These are phyloP conservation scores for Hippoglossus hippoglossus DNA, from an alignment of 2,797 vertebrate genomes.

Conservation along the genomic window DNA sequence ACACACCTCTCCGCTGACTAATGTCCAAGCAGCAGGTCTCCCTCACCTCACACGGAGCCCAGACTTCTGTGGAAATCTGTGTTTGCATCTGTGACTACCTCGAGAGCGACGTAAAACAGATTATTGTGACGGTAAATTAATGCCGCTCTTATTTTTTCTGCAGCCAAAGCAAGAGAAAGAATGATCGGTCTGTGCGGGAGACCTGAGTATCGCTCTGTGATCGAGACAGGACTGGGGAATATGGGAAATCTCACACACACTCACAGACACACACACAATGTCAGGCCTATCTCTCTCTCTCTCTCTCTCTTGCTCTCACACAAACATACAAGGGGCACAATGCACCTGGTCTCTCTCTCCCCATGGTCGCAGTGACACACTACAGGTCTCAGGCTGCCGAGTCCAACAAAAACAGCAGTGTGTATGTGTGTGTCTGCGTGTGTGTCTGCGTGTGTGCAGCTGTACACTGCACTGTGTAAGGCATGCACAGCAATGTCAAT, in stretches of 20 bases:
- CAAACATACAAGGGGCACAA: constrained; percentile 64
- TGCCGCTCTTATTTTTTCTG: constrained; percentile 39
- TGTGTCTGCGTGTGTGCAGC: constrained; percentile 35
- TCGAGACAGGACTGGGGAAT: constrained; percentile 42
- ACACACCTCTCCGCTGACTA: constrained; percentile 13
- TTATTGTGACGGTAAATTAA: constrained; percentile 47
- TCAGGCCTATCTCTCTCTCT: constrained; percentile 24
- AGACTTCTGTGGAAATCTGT: neutral
- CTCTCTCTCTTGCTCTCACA: constrained; percentile 35
- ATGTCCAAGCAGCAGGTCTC: neutral
- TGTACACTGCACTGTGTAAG: constrained; percentile 51
- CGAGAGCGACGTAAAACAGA: constrained; percentile 58
- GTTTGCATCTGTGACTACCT: constrained; percentile 17
- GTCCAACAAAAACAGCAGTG: constrained; percentile 76
- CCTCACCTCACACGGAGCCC: neutral
- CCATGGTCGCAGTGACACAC: constrained; percentile 61
- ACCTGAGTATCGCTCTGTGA: constrained; percentile 42
- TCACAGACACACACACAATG: constrained; percentile 49
- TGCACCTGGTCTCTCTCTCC: constrained; percentile 70
- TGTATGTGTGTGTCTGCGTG: constrained; percentile 25
- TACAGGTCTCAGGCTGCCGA: constrained; percentile 68
- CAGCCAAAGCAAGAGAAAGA: constrained; percentile 42
- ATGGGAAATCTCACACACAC: constrained; percentile 41
- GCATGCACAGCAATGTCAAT: constrained; percentile 73
- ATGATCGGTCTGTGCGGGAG: constrained; percentile 43